Base-by-base conservation (phyloP, 1,140 invertebrate species). In the Elymnias hypermnestra region DNA sequence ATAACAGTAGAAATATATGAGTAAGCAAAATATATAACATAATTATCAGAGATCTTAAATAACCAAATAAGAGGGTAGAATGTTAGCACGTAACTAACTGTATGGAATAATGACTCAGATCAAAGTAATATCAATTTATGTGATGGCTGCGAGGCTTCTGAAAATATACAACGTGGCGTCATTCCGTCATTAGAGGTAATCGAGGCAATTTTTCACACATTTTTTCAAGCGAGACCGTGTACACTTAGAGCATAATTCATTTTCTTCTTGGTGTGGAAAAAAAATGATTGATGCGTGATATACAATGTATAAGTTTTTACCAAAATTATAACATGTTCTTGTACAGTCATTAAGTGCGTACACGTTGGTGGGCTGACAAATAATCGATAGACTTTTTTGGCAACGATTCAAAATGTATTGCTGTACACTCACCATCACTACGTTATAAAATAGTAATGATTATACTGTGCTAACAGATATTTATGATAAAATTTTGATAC, bases 261-360 rank as follows among this genome's bases (percentile, higher is more conserved):
- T 77, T 70, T 67, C 72, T 67, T 67, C 56, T 43, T 22, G 38
- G 44, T 63, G 57, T 58, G 57, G 45, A 60, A 71, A 75, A 77
- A 81, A 78, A 63, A 72, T 79, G 78, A 83, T 83, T 83, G 73
- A 83, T 83, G 77, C 61, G 58, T 50, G 38, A 31, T 49, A 37
- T 55, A 53, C 31, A 41, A 9, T 35, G 40, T 43, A 45, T 63
- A 60, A 44, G 56, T 65, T 72, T 67, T 69, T 68, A 63, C 57
- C 54, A 37, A 56, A 68, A 71, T 61, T 61, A 59, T 46, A 60
- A 73, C 53, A 60, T 49, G 61, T 42, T 53, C 62, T 62, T 65
- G 49, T 59, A 46, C 51, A 61, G 49, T 66, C 60, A 72, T 72
- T 68, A 72, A 68, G 19, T 18, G 36, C 44, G 19, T 39, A 18